Evolutionary conservation across 2,888 invertebrate genomes (phyloP).

Genomic region (Agrotis puta): DNA sequence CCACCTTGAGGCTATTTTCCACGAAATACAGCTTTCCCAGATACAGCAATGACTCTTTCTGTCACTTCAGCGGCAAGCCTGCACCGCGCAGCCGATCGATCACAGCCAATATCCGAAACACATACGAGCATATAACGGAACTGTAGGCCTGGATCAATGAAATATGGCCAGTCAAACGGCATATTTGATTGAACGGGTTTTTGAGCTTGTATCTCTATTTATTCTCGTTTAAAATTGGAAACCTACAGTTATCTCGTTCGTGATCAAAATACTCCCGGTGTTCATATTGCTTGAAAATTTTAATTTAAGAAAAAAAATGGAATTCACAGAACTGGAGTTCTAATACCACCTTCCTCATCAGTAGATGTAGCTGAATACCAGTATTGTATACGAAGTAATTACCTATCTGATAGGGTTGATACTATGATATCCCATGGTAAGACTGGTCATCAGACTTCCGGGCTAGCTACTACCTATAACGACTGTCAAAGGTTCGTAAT

Average conservation of each 20-base stretch:
- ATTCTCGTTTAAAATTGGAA: background rate
- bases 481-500: too few species aligned
- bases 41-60: constrained; percentile 40
- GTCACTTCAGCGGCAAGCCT: constrained; percentile 33
- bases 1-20: background rate
- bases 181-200: constrained; percentile 32
- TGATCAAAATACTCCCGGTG: background rate
- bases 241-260: background rate
- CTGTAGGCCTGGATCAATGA: constrained; percentile 15
- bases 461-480: too few species aligned
- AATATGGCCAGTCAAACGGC: constrained; percentile 28
- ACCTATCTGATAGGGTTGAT: too few species aligned
- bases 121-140: constrained; percentile 9
- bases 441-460: too few species aligned
- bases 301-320: too few species aligned
- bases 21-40: constrained; percentile 1
- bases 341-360: too few species aligned
- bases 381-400: too few species aligned
- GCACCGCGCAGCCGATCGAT: constrained; percentile 47
- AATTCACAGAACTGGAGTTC: too few species aligned
- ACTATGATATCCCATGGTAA: too few species aligned
- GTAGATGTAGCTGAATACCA: too few species aligned
- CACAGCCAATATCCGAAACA: constrained; percentile 41
- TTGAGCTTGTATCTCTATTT: constrained; percentile 3
- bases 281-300: too few species aligned